Percentiles rank a stretch among this genome's conserved stretches.
Evolutionary conservation across 1,140 invertebrate species (phyloP).

Genomic region (Drosophila tristis): DNA sequence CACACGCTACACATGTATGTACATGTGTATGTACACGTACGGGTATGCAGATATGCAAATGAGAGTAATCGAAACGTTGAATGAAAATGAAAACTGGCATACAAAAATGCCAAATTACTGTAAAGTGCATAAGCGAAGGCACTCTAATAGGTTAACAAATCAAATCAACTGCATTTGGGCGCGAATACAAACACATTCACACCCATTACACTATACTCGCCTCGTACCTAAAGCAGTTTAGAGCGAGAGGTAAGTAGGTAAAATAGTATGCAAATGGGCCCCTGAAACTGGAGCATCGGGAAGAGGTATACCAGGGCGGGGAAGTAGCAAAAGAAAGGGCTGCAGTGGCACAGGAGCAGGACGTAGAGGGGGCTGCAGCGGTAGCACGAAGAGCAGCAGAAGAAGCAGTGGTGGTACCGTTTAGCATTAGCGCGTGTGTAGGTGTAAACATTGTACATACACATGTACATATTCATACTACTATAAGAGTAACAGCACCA

Average conservation of each 20-base stretch:
- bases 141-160: slow-evolving; percentile 23
- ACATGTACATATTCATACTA: slow-evolving; percentile 1
- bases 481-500: slow-evolving; percentile 8
- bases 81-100: slow-evolving; percentile 53
- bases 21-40: slow-evolving; percentile 34
- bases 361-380: background rate
- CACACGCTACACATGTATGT: slow-evolving; percentile 20
- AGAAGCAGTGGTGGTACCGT: slow-evolving; percentile 41
- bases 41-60: slow-evolving; percentile 40
- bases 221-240: slow-evolving; percentile 10
- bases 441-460: slow-evolving; percentile 23
- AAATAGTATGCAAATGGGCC: slow-evolving; percentile 51
- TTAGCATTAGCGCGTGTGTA: slow-evolving; percentile 18
- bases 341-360: slow-evolving; percentile 15
- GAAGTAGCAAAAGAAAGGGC: slow-evolving; percentile 44
- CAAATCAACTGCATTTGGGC: slow-evolving; percentile 64
- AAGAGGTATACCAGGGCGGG: too few relatives aligned
- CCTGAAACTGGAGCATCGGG: slow-evolving; percentile 63
- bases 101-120: slow-evolving; percentile 8
- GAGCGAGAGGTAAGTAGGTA: slow-evolving; percentile 50
- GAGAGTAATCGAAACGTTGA: slow-evolving; percentile 54
- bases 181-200: slow-evolving; percentile 41
- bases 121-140: slow-evolving; percentile 54
- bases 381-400: background rate
- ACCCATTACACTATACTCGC: slow-evolving; percentile 10